Base-by-base conservation (phyloP, 2,113 vertebrate species). In the Engraulis encrasicolus region DNA sequence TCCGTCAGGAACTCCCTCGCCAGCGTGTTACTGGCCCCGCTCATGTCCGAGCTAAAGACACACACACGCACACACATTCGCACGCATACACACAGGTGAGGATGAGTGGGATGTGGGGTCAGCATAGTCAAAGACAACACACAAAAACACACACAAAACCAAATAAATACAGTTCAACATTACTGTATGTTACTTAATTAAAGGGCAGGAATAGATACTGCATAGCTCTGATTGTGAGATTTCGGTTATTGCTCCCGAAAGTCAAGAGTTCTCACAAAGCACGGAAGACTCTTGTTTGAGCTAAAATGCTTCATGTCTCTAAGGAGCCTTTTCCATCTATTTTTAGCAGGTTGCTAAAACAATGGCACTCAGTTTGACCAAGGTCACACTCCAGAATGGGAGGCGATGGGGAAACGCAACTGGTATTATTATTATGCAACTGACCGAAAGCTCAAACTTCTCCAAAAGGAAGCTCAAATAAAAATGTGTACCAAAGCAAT, bases 1-100 rank as follows among this genome's bases (percentile, higher is more conserved):
- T 99, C 98, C 0, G 97, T 97, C 92, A 99, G 94, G 94, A 99
- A 99, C 92, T 99, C 98, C 91, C 98, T 95, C 81, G 98, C 98
- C 94, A 99, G 90, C 6, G 96, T 97, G 93, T 99, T 99, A 94
- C 97, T 99, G 93, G 96, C 96, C 45, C 96, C 96, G 95, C 97
- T 98, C 98, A 99, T 99, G 95, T 97, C 97, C 92, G 95, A 97
- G 95, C 97, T 99, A 78, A 1, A 36, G 19, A 86, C 90, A 87
- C n/a, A 88, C 52, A 45, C n/a, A 71, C 54, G 45, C 17, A 78
- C 17, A 78, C 45, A 45, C 71, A 84, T 2, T 66, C 15, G 40
- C 74, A 58, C 27, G 12, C 14, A 23, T 40, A 66, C 61, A 58
- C 36, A 18, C 52, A 38, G 50, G 11, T 17, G 15, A 17, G n/a